Evolutionary conservation across 2,888 invertebrate genomes (phyloP).

Genomic region (Ophion costatus): DNA sequence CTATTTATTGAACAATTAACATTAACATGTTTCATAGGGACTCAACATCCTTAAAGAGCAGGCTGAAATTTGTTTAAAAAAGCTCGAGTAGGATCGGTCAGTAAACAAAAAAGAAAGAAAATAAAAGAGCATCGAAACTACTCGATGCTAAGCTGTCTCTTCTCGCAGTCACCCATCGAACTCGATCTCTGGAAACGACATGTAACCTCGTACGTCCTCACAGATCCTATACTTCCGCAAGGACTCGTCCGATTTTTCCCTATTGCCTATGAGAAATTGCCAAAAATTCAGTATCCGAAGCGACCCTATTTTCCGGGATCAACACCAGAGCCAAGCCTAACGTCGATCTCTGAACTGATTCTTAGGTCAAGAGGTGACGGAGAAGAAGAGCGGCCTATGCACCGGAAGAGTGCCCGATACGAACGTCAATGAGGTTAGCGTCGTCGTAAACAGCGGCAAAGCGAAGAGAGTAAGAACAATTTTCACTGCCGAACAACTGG

Average conservation of each 20-base stretch:
- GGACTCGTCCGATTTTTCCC: background rate
- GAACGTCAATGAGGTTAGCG: conserved; percentile 67
- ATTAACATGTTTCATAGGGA: too few relatives aligned
- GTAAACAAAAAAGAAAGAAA: conserved; percentile 10
- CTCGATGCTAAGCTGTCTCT: conserved; percentile 44
- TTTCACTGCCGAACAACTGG: conserved; percentile 98
- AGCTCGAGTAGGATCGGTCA: background rate
- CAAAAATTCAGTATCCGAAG: background rate
- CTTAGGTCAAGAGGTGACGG: conserved; percentile 81
- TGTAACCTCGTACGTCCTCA: conserved; percentile 33
- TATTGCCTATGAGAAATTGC: background rate
- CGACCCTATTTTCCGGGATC: background rate
- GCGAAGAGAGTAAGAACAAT: conserved; percentile 96
- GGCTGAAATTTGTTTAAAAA: background rate
- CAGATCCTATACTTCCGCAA: background rate
- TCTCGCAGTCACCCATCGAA: background rate
- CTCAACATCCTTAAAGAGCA: background rate
- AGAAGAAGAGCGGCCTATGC: conserved; percentile 82
- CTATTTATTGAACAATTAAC: too few relatives aligned
- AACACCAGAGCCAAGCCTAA: background rate
- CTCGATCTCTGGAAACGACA: conserved; percentile 8
- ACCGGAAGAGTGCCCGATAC: conserved; percentile 33
- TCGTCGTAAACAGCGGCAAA: conserved; percentile 85
- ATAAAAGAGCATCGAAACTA: background rate
- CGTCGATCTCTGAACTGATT: conserved; percentile 40